These are phyloP conservation scores for Nyctibius bracteatus DNA, from an alignment of 2,113 vertebrate genomes.

Conservation along the genomic window DNA sequence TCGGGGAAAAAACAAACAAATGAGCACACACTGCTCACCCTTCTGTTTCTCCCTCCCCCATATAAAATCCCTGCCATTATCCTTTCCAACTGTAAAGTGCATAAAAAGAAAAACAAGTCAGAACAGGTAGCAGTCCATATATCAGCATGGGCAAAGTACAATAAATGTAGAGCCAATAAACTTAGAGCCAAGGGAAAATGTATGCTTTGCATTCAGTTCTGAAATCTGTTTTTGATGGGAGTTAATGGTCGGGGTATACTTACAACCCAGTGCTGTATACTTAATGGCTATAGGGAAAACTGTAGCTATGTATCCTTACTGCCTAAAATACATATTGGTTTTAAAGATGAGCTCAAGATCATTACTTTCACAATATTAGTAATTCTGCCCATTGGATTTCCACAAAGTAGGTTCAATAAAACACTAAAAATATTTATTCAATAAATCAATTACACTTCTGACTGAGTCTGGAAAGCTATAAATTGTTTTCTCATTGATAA, in stretches of 20 bases:
- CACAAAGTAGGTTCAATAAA: slow-evolving; percentile 11
- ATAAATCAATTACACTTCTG: slow-evolving; percentile 26
- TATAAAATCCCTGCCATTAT: background rate
- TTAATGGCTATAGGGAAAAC: slow-evolving; percentile 18
- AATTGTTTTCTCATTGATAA: slow-evolving; percentile 32
- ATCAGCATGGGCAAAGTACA: background rate
- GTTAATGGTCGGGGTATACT: slow-evolving; percentile 5
- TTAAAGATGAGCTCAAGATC: slow-evolving; percentile 26
- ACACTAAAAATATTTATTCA: slow-evolving; percentile 19
- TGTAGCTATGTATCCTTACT: background rate
- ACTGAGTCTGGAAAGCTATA: background rate
- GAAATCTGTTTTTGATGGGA: slow-evolving; percentile 1
- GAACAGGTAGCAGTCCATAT: background rate
- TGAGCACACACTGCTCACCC: background rate
- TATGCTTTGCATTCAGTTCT: background rate
- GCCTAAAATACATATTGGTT: background rate
- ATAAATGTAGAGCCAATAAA: background rate
- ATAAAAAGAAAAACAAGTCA: background rate
- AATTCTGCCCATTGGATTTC: slow-evolving; percentile 42
- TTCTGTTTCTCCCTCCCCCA: background rate
- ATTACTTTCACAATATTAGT: slow-evolving; percentile 37
- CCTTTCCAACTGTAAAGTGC: background rate
- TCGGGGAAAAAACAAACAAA: slow-evolving; percentile 22
- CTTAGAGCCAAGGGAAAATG: background rate
- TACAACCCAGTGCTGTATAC: background rate